These are phyloP conservation scores for Choloepus hoffmanni DNA, from an alignment of 2,113 vertebrate genomes.

Conservation along the genomic window DNA sequence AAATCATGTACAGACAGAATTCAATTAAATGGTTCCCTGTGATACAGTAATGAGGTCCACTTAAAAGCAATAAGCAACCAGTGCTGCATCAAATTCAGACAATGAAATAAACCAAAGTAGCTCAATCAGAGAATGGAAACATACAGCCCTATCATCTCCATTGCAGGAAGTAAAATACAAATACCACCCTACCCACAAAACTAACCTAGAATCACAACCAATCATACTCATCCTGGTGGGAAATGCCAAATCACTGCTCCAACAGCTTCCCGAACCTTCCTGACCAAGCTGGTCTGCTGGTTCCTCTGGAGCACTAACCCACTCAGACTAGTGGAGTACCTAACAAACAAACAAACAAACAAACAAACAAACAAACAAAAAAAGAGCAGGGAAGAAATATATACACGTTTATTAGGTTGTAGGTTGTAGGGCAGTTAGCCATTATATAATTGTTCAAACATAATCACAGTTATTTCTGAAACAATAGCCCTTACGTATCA, in stretches of 20 bases:
- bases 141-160: not conserved
- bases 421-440: slow-evolving; percentile 49
- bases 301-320: slow-evolving; percentile 75
- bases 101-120: slow-evolving; percentile 62
- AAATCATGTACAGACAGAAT: slow-evolving; percentile 34
- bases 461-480: slow-evolving; percentile 68
- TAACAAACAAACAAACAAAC: slow-evolving; percentile 63
- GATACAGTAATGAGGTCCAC: slow-evolving; percentile 39
- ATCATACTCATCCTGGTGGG: slow-evolving; percentile 83
- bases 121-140: slow-evolving; percentile 62
- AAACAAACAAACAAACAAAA: slow-evolving; percentile 60
- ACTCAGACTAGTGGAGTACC: slow-evolving; percentile 79
- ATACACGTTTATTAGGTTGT: slow-evolving; percentile 67
- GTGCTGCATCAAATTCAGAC: slow-evolving; percentile 46
- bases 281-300: slow-evolving; percentile 76
- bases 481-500: slow-evolving; percentile 33
- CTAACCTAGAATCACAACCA: slow-evolving; percentile 85
- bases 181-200: slow-evolving; percentile 68
- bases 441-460: slow-evolving; percentile 63
- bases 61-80: slow-evolving; percentile 50
- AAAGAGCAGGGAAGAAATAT: not conserved
- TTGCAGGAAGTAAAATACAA: slow-evolving; percentile 64
- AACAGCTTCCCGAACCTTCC: slow-evolving; percentile 75
- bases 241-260: slow-evolving; percentile 79
- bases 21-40: slow-evolving; percentile 56